These are phyloP conservation scores for Rhingia rostrata DNA, from an alignment of 2,888 invertebrate genomes.

Conservation along the genomic window DNA sequence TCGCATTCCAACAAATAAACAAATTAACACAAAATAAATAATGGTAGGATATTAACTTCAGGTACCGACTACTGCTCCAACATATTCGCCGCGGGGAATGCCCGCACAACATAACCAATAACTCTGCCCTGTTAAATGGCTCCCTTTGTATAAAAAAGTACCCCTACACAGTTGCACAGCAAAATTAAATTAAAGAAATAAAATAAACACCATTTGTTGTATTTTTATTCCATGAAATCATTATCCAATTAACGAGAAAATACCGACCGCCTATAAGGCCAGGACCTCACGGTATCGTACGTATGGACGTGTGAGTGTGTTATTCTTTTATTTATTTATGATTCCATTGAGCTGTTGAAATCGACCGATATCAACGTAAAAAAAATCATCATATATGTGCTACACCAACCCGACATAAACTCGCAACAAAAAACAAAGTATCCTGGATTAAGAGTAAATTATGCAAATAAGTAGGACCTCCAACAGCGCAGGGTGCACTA, in stretches of 20 bases:
- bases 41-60: constrained; percentile 24
- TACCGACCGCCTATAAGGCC: constrained; percentile 12
- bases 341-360: constrained; percentile 25
- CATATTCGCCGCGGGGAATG: neutral
- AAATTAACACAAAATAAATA: constrained; percentile 15
- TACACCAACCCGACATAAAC: neutral
- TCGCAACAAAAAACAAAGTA: neutral
- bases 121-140: constrained; percentile 35
- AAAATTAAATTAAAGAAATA: constrained; percentile 53
- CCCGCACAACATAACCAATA: constrained; percentile 1
- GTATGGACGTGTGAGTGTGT: neutral
- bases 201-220: constrained; percentile 39
- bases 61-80: neutral
- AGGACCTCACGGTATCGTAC: constrained; percentile 12
- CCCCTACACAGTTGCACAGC: constrained; percentile 36
- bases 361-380: constrained; percentile 10
- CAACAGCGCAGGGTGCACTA: neutral
- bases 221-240: constrained; percentile 19
- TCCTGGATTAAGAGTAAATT: constrained; percentile 45
- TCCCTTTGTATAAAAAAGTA: neutral
- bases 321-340: constrained; percentile 31
- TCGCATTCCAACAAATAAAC: constrained; percentile 6
- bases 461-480: constrained; percentile 40
- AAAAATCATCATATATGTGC: neutral
- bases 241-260: constrained; percentile 49